Evolutionary conservation across 2,113 vertebrate species (phyloP).

Genomic region (Ondatra zibethicus): DNA sequence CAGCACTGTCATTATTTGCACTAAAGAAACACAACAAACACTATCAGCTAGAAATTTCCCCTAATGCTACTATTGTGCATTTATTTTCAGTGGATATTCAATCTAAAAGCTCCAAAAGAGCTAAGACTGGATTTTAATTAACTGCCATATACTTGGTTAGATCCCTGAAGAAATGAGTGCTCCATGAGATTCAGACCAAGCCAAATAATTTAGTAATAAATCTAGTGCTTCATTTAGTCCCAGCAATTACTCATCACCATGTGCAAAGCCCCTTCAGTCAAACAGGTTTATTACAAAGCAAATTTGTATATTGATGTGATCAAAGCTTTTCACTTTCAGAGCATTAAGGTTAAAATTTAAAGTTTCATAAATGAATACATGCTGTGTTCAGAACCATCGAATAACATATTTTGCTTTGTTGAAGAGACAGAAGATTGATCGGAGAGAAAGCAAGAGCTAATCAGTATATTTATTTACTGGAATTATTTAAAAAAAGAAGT

Average conservation of each 20-base stretch:
- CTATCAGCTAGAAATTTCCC: neutral
- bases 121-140: neutral
- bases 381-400: neutral
- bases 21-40: neutral
- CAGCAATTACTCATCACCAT: neutral
- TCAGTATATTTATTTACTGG: neutral
- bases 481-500: neutral
- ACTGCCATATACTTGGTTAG: neutral
- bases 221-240: neutral
- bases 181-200: neutral
- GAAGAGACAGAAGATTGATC: neutral
- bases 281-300: neutral
- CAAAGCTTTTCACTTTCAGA: neutral
- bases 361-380: neutral
- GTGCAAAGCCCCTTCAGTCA: neutral
- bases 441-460: neutral
- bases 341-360: neutral
- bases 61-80: neutral
- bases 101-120: neutral
- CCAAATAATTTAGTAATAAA: neutral
- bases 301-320: neutral
- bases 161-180: neutral
- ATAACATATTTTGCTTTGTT: neutral
- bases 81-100: neutral
- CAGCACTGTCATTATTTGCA: slow-evolving; percentile 22